Conservation (phyloP, 2,797 vertebrate genomes). For the Emys orbicularis region DNA sequence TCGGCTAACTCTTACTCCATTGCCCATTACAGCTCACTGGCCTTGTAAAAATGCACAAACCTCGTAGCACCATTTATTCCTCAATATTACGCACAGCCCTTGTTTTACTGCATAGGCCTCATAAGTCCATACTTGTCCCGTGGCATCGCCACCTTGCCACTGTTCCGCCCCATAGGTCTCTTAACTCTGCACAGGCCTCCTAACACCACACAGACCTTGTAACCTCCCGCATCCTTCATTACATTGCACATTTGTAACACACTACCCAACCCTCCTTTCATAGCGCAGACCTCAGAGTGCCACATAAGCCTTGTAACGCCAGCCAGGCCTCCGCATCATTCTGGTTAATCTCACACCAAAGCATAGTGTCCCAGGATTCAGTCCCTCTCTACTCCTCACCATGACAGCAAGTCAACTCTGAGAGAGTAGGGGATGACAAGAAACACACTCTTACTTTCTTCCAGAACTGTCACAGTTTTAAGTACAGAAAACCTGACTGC, state of each 20-base stretch:
- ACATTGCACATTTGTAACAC: not conserved
- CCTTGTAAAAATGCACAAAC: not conserved
- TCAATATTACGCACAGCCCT: no score
- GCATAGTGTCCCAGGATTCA: not conserved
- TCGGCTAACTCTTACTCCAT: not conserved
- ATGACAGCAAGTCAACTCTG: not conserved
- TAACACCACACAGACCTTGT: not conserved
- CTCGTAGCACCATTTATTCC: accelerated
- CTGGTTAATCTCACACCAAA: accelerated
- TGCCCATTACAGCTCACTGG: not conserved
- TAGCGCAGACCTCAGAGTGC: not conserved
- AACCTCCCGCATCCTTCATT: not conserved
- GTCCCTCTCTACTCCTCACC: accelerated
- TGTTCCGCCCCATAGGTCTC: not conserved
- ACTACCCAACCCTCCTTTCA: not conserved
- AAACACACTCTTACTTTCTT: not conserved
- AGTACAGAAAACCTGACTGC: not conserved
- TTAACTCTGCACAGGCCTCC: not conserved
- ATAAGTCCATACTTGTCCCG: not conserved
- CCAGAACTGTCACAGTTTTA: not conserved
- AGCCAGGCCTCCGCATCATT: not conserved
- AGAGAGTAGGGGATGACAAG: not conserved
- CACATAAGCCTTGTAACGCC: not conserved
- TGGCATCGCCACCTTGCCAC: not conserved
- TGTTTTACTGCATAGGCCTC: not conserved